These are phyloP conservation scores for Pyrocephalus nanus DNA, from an alignment of 2,797 vertebrate genomes.

Conservation along the genomic window DNA sequence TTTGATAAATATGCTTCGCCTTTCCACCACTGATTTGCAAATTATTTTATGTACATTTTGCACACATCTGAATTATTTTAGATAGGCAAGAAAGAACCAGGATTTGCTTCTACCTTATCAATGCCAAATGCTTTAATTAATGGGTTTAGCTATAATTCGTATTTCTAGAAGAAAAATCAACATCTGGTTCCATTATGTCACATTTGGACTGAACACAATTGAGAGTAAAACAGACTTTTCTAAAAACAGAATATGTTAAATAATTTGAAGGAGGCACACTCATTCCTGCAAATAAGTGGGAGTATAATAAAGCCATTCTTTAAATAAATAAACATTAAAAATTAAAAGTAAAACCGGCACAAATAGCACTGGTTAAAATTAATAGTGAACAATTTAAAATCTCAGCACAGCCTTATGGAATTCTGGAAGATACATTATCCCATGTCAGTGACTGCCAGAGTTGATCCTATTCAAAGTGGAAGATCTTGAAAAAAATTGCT, in stretches of 20 bases:
- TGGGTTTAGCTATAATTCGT: not conserved
- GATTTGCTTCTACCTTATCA: not conserved
- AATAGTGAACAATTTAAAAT: not conserved
- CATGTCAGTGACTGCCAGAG: not conserved
- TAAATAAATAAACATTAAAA: not conserved
- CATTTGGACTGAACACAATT: not conserved
- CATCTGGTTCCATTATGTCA: not conserved
- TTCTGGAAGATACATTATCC: not conserved
- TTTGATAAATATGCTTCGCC: not conserved
- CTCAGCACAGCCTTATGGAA: not conserved
- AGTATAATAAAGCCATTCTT: not conserved
- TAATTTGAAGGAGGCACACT: not conserved
- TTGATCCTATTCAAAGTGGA: not conserved
- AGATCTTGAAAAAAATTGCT: slow-evolving; percentile 16
- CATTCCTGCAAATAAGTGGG: not conserved
- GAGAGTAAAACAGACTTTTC: not conserved
- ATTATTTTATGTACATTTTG: not conserved
- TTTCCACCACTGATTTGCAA: not conserved
- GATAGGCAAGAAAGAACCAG: not conserved
- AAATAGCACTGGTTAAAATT: not conserved
- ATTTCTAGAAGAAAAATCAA: not conserved
- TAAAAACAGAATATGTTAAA: not conserved
- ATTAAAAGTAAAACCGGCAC: not conserved
- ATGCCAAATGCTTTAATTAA: not conserved
- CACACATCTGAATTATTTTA: not conserved